These are phyloP conservation scores for Drosophila nasuta DNA, from an alignment of 1,140 invertebrate species.

Conservation along the genomic window DNA sequence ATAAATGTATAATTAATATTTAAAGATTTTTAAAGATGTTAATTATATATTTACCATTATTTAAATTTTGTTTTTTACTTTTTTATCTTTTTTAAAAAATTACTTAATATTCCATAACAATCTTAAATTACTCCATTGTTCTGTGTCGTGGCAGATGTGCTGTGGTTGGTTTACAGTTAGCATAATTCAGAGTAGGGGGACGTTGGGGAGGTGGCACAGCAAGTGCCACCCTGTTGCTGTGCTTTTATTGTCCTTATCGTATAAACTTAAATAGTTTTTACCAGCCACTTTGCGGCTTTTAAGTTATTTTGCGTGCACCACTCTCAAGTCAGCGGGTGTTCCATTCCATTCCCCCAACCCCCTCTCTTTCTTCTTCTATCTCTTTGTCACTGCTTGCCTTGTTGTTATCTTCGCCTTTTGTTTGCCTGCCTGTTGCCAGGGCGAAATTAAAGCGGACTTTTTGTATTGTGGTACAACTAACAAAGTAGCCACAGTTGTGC, in stretches of 20 bases:
- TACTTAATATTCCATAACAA: too few relatives aligned
- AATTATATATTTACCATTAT: too few relatives aligned
- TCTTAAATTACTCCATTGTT: too few relatives aligned
- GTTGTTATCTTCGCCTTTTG: constrained; percentile 6
- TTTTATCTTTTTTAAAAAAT: too few relatives aligned
- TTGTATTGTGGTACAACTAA: constrained; percentile 12
- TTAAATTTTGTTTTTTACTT: too few relatives aligned
- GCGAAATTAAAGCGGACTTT: constrained; percentile 41
- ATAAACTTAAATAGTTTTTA: constrained; percentile 81
- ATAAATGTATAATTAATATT: too few relatives aligned
- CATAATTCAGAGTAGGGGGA: background rate
- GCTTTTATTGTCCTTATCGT: constrained; percentile 76
- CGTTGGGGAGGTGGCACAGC: background rate
- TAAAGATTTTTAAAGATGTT: too few relatives aligned
- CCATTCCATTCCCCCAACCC: background rate
- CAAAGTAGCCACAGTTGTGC: background rate
- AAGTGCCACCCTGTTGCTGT: constrained; percentile 33
- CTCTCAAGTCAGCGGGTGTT: constrained; percentile 55
- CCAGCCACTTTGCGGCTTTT: constrained; percentile 81
- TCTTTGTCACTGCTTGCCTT: background rate
- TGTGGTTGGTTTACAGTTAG: background rate
- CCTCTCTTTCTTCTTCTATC: background rate
- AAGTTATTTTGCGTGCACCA: constrained; percentile 80
- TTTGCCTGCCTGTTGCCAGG: constrained; percentile 24
- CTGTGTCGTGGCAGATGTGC: background rate